Evolutionary conservation across 2,797 vertebrate genomes (phyloP).

Genomic region (Semaprochilodus insignis): DNA sequence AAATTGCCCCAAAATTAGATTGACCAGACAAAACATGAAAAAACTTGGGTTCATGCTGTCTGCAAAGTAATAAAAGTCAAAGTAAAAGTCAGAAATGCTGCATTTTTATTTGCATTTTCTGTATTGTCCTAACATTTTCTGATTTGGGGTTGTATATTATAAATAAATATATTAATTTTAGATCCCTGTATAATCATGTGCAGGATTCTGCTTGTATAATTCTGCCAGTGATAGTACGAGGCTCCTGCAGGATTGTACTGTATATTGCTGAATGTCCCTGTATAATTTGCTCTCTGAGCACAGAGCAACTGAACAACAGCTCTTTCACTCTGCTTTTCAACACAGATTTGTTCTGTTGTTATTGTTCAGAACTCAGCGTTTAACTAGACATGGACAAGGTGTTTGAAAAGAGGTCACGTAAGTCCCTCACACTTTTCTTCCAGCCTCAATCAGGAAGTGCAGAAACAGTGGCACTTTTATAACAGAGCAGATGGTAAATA

Average conservation of each 20-base stretch:
- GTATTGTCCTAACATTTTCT: too few relatives aligned
- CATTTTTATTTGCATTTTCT: too few relatives aligned
- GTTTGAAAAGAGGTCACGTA: conserved; percentile 21
- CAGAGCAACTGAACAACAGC: not conserved
- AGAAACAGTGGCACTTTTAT: not conserved
- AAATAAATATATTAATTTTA: too few relatives aligned
- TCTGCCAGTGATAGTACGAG: not conserved
- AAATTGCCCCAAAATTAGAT: too few relatives aligned
- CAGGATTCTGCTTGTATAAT: too few relatives aligned
- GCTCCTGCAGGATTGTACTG: not conserved
- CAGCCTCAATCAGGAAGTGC: not conserved
- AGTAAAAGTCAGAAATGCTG: too few relatives aligned
- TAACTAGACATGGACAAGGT: not conserved
- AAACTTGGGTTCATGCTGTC: too few relatives aligned
- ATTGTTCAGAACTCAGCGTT: not conserved
- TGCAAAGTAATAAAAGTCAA: too few relatives aligned
- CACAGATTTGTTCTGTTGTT: not conserved
- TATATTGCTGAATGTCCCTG: not conserved
- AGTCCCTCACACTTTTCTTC: not conserved
- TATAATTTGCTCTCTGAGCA: not conserved
- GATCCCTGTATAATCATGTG: not conserved
- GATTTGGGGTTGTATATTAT: too few relatives aligned
- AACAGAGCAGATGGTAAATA: not conserved
- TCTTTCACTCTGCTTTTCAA: conserved; percentile 9
- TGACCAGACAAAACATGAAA: too few relatives aligned